A percentile compares a stretch with the other conserved stretches of the same genome.
These are phyloP conservation scores for Ailuropoda melanoleuca DNA, from an alignment of 2,113 vertebrate species.

Conservation along the genomic window DNA sequence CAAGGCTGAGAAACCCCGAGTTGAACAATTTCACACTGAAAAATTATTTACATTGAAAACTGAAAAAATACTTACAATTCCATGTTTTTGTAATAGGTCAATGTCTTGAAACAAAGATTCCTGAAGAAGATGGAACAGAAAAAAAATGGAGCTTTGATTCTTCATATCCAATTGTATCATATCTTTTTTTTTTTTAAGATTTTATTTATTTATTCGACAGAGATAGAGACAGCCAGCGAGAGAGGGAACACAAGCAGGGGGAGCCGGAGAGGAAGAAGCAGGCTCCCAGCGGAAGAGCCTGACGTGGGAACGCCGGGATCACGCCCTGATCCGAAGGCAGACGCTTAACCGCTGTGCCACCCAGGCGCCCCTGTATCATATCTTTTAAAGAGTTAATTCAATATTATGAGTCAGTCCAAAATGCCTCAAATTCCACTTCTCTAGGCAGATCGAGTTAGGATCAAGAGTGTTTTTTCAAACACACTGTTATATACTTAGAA, in stretches of 20 bases:
- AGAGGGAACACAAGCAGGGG: no score
- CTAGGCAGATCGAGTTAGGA: background rate
- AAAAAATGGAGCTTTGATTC: background rate
- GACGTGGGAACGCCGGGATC: no score
- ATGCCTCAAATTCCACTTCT: slow-evolving; percentile 49
- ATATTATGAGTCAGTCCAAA: background rate
- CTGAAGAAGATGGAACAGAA: slow-evolving; percentile 80
- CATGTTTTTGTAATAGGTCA: slow-evolving; percentile 97
- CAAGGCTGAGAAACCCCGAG: background rate
- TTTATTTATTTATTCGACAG: no score
- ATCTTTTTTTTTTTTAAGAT: no score
- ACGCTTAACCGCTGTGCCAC: no score
- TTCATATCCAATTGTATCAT: slow-evolving; percentile 44
- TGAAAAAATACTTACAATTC: slow-evolving; percentile 93
- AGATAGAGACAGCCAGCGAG: no score
- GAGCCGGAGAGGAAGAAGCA: no score
- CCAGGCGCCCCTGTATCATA: no score
- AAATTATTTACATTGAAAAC: slow-evolving; percentile 86
- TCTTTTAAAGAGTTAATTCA: slow-evolving; percentile 51
- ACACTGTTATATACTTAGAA: background rate
- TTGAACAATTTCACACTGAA: slow-evolving; percentile 27
- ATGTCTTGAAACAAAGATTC: slow-evolving; percentile 98
- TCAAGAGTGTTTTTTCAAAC: slow-evolving; percentile 22
- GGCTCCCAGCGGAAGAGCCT: no score
- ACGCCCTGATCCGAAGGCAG: no score